Evolutionary conservation across 2,888 invertebrate genomes (phyloP), one percentile per base, ranked within the genome.

Genomic region (Notocelia uddmanniana): DNA sequence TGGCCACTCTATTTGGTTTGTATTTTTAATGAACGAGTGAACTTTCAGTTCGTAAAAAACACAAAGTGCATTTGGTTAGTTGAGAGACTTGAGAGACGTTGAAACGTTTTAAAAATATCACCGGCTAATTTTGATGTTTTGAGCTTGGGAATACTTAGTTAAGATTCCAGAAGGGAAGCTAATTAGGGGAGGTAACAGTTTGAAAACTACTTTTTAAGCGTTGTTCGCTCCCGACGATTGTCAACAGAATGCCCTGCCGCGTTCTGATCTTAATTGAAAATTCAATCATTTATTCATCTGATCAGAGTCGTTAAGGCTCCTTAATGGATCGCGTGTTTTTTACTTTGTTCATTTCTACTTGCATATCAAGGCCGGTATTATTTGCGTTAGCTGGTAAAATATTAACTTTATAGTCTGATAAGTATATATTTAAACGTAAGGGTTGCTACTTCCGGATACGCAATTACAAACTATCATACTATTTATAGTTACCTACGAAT

Each of bases 241-340:
- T 89, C 89, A 89, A 88, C 87, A 87, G 89, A 89, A 83, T 90
- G 89, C 78, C 77, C 75, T 80, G 79, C 79, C 80, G 79, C 82
- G 78, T 83, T 85, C 83, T 82, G 81, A 91, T 90, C 89, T 91
- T 90, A 90, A 91, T 91, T 91, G 89, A 90, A 90, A 92, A 92
- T 91, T 91, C 90, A 91, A 92, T 92, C 88, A 92, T 91, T 91
- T 91, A 91, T 92, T 92, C 89, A 92, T 89, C 87, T 87, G 86
- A 89, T 88, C 87, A 84, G 80, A 85, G 84, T 90, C 89, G 89
- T 91, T 90, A 91, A 83, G 83, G 85, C 81, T 85, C 83, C 85
- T 85, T 88, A 90, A 91, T 89, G 86, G 89, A 79, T 85, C 75
- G 84, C 85, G 83, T 88, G 83, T 82, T 82, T 84, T 87, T 87